phyloP scores from a whole-genome alignment of 2,888 invertebrate genomes.

The Eulithis testata region DNA sequence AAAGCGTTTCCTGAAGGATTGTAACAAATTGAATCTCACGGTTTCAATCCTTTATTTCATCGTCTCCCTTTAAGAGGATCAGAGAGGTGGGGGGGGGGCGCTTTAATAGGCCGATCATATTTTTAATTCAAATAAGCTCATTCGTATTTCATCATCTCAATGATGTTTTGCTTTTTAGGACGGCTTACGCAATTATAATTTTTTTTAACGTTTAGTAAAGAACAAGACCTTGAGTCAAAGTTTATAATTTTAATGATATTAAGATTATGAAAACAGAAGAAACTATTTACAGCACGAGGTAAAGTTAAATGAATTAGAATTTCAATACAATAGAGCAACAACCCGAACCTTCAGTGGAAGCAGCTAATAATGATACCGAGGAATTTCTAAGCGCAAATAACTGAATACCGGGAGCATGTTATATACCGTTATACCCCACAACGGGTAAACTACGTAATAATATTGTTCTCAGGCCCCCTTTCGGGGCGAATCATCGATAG shows the following conservation, averaged over 20 bases:
- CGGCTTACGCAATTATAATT: no score
- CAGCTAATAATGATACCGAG: conserved; percentile 41
- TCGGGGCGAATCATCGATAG: conserved; percentile 81
- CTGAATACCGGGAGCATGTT: conserved; percentile 70
- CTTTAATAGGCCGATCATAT: not conserved
- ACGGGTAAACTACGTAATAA: conserved; percentile 79
- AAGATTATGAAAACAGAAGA: no score
- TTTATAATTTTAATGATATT: no score
- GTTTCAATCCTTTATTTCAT: conserved; percentile 79
- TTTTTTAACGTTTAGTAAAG: no score
- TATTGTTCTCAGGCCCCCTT: conserved; percentile 77
- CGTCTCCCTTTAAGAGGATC: conserved; percentile 53
- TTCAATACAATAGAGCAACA: conserved; percentile 4
- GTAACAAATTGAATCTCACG: conserved; percentile 80
- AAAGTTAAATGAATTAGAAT: not conserved
- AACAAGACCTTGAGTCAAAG: no score
- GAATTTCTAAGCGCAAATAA: conserved; percentile 66
- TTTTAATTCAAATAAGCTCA: not conserved
- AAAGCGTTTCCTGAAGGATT: conserved; percentile 75
- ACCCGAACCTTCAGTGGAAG: not conserved
- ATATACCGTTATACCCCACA: conserved; percentile 77
- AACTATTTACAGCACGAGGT: no score
- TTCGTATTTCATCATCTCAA: not conserved
- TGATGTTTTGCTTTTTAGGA: not conserved
- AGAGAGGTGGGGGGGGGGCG: conserved; percentile 40